Conservation (phyloP, 2,888 invertebrate genomes). For the Napeogenes sylphis region DNA sequence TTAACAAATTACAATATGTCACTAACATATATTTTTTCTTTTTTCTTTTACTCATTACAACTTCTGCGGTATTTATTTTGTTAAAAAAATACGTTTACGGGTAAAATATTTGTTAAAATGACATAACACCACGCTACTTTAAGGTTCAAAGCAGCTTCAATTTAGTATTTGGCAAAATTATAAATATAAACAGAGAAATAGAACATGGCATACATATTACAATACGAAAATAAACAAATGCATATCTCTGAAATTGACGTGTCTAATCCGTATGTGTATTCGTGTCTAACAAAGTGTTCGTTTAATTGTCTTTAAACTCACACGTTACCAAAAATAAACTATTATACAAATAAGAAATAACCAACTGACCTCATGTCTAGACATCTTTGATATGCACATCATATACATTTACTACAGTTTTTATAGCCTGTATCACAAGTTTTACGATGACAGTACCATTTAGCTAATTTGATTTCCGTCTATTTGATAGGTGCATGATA, state of each 20-base stretch:
- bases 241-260: constrained; percentile 9
- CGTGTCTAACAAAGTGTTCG: constrained; percentile 33
- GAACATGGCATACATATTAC: not conserved
- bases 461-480: constrained; percentile 1
- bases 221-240: not conserved
- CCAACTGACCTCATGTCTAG: constrained; percentile 43
- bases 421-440: constrained; percentile 3
- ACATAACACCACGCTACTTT: too few relatives aligned
- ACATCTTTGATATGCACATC: constrained; percentile 17
- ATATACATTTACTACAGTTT: constrained; percentile 3
- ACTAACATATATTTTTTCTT: too few relatives aligned
- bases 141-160: too few relatives aligned
- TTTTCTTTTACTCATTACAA: too few relatives aligned
- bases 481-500: not conserved
- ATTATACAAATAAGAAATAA: constrained; percentile 4
- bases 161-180: too few relatives aligned
- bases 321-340: constrained; percentile 51
- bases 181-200: too few relatives aligned
- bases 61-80: too few relatives aligned
- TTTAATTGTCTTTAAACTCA: constrained; percentile 46
- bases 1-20: too few relatives aligned
- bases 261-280: constrained; percentile 20
- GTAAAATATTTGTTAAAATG: too few relatives aligned
- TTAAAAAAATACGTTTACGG: too few relatives aligned
- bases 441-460: not conserved